Evolutionary conservation across 2,888 invertebrate species (phyloP).

Genomic region (Perithous albicinctus): DNA sequence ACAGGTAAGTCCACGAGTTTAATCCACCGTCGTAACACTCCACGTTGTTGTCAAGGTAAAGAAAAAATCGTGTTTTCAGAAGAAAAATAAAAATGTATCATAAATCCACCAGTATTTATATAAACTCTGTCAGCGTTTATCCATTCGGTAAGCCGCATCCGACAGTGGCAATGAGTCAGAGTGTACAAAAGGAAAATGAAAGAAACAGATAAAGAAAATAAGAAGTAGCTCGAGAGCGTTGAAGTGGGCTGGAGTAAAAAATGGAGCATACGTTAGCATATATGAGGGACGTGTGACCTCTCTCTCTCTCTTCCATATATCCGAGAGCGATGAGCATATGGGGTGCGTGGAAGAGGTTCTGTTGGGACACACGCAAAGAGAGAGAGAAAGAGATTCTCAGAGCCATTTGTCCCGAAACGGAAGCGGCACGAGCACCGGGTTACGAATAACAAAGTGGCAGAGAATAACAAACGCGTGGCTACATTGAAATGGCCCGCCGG

Average conservation of each 20-base stretch:
- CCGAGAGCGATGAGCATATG: slow-evolving; percentile 48
- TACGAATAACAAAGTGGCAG: slow-evolving; percentile 83
- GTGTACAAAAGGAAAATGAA: slow-evolving; percentile 32
- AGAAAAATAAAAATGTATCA: background rate
- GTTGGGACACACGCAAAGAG: slow-evolving; percentile 45
- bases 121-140: slow-evolving; percentile 2
- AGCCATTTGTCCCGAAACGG: slow-evolving; percentile 77
- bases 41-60: slow-evolving; percentile 59
- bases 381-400: too few relatives aligned
- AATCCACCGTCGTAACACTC: slow-evolving; percentile 49
- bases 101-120: background rate
- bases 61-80: background rate
- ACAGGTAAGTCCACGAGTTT: slow-evolving; percentile 61
- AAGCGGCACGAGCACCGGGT: slow-evolving; percentile 68
- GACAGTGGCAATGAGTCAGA: slow-evolving; percentile 21
- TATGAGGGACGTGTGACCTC: slow-evolving; percentile 48
- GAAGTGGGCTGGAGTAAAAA: slow-evolving; percentile 49
- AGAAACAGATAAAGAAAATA: slow-evolving; percentile 53
- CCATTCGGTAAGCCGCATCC: background rate
- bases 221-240: slow-evolving; percentile 24
- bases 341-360: slow-evolving; percentile 64
- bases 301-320: too few relatives aligned
- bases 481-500: slow-evolving; percentile 83
- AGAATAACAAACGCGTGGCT: slow-evolving; percentile 84
- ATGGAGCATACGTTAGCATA: slow-evolving; percentile 70